Conservation (phyloP, 2,113 vertebrate species). For the Bambusicola thoracicus region DNA sequence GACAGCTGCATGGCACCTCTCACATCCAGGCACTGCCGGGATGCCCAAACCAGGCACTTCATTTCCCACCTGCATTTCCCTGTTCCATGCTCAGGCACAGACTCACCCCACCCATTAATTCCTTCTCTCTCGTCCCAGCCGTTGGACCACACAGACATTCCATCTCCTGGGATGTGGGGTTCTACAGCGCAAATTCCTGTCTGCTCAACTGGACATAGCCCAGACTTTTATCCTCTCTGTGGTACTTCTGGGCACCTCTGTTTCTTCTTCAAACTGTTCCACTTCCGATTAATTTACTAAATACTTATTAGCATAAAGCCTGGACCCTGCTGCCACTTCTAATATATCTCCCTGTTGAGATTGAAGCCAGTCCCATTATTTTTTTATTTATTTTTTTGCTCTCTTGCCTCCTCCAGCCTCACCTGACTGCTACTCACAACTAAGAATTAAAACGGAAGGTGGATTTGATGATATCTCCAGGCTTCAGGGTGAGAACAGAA, state of each 20-base stretch:
- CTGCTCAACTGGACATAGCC: neutral
- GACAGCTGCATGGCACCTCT: neutral
- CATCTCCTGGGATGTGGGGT: neutral
- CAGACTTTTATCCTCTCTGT: neutral
- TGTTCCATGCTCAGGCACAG: neutral
- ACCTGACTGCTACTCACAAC: neutral
- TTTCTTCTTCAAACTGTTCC: neutral
- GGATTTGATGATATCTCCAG: neutral
- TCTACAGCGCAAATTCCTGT: neutral
- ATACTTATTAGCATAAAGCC: neutral
- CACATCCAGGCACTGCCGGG: neutral
- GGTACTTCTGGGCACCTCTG: neutral
- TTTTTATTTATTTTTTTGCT: neutral
- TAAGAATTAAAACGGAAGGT: neutral
- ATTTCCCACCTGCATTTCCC: accelerated
- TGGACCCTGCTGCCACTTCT: neutral
- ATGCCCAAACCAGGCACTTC: neutral
- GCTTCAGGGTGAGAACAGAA: neutral
- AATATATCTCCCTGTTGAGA: neutral
- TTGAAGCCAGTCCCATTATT: neutral
- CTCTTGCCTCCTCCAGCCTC: neutral
- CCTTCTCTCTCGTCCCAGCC: neutral
- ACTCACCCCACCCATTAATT: neutral
- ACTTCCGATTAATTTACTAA: neutral
- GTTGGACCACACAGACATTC: neutral